phyloP scores from a whole-genome alignment of 2,888 invertebrate genomes.

The Pachliopta kotzebuea region DNA sequence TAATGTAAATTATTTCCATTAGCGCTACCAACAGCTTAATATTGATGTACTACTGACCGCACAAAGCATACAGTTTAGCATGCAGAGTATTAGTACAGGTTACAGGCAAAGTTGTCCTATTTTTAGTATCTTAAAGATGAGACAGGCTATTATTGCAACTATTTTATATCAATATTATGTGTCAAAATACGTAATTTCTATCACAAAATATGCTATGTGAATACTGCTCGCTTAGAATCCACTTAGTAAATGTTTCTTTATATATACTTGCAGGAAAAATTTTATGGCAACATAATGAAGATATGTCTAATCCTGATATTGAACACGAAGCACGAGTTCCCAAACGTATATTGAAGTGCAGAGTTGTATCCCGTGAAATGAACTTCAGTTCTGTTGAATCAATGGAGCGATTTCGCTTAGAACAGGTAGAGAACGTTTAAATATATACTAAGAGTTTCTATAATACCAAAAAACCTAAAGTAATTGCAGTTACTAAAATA shows the following conservation, averaged over 20 bases:
- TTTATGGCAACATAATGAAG: conserved; percentile 98
- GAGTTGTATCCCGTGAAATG: conserved; percentile 93
- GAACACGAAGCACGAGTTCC: conserved; percentile 99
- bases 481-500: neutral
- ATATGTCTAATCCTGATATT: conserved; percentile 91
- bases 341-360: conserved; percentile 96
- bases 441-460: neutral
- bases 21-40: too few species aligned
- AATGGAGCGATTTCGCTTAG: conserved; percentile 97
- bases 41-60: too few species aligned
- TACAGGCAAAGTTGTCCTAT: too few species aligned
- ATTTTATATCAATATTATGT: too few species aligned
- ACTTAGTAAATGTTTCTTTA: too few species aligned
- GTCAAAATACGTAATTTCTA: neutral
- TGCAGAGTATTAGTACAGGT: too few species aligned
- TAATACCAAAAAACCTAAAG: neutral
- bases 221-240: too few species aligned
- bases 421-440: conserved; percentile 79
- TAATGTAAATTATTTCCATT: too few species aligned
- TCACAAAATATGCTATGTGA: neutral
- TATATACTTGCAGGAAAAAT: conserved; percentile 85
- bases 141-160: too few species aligned
- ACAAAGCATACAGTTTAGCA: too few species aligned
- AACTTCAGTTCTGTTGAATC: conserved; percentile 95
- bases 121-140: too few species aligned